Base-by-base conservation (phyloP, 92 coral and sea anemone genomes). In the Parazoanthus swiftii region DNA sequence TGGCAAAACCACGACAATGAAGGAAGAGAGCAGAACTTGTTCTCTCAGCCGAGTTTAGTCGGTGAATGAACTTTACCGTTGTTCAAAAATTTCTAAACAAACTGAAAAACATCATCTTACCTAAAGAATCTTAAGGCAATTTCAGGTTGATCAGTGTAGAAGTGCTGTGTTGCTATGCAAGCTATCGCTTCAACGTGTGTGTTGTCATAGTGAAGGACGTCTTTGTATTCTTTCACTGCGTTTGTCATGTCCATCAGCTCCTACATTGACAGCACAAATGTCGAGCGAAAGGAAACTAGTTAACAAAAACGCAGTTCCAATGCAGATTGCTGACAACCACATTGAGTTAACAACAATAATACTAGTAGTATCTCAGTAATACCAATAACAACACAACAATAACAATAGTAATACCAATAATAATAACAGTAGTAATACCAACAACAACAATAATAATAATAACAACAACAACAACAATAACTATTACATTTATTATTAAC, bases 71-170 rank as follows among this genome's bases (percentile, higher is more conserved):
- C 59, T 11, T 14, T 54, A 54, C 59, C 20, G 59, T 54, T 54
- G 18, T 54, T 54, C 59, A 20, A 54, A 54, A 54, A 54, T 54
- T 54, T 54, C 59, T 13, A 54, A 13, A 54, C 3, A 54, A 15
- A 54, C 13, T 11, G 59, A 54, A 54, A 2, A 54, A 14, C 16
- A 54, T 15, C 20, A 15, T 38, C 35, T 77, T 58, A 95, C 99
- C 99, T 94, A 88, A 91, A 96, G 88, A 93, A 96, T 85, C 99
- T 89, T 23, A 96, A 91, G 16, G 99, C 98, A 11, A 96, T 95
- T 88, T 96, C 99, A 20, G 99, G 99, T 89, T 96, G 99, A 77
- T 96, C 99, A 13, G 99, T 96, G 90, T 96, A 96, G 93, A 96
- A 96, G 83, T 96, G 99, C 80, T 96, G 95, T 18, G 99, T 96